Evolutionary conservation across 2,797 vertebrate genomes (phyloP).

Genomic region (Melanogrammus aeglefinus): DNA sequence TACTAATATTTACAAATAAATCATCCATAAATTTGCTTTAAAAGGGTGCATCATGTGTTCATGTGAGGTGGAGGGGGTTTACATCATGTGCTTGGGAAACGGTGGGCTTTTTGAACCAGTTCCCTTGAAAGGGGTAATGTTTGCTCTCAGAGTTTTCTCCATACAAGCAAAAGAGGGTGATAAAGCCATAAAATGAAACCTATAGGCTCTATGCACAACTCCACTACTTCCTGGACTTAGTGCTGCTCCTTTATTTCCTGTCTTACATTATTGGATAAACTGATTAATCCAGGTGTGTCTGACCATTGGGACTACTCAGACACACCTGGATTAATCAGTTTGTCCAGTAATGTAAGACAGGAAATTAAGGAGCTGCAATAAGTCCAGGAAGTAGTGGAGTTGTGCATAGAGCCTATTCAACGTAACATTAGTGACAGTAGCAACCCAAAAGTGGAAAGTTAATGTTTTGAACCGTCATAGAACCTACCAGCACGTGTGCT

Average conservation of each 20-base stretch:
- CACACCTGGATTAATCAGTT: too few relatives aligned
- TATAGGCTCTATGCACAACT: too few relatives aligned
- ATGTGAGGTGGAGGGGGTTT: background rate
- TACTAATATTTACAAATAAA: background rate
- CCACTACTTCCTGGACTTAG: too few relatives aligned
- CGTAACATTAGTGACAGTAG: background rate
- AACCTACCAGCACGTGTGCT: background rate
- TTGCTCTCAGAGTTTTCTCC: background rate
- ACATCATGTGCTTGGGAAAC: background rate
- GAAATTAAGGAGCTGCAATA: too few relatives aligned
- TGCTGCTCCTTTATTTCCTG: too few relatives aligned
- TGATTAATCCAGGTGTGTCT: too few relatives aligned
- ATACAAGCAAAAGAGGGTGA: background rate
- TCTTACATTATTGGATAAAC: too few relatives aligned
- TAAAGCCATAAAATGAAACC: background rate
- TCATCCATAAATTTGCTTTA: background rate
- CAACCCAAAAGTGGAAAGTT: background rate
- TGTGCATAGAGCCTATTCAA: too few relatives aligned
- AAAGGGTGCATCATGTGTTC: background rate
- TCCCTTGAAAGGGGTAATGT: background rate
- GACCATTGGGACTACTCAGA: too few relatives aligned
- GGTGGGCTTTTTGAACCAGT: background rate
- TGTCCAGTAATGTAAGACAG: too few relatives aligned
- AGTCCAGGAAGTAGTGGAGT: too few relatives aligned
- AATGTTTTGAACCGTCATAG: background rate